Base-by-base conservation (phyloP, 2,888 invertebrate genomes). In the Ormia ochracea region DNA sequence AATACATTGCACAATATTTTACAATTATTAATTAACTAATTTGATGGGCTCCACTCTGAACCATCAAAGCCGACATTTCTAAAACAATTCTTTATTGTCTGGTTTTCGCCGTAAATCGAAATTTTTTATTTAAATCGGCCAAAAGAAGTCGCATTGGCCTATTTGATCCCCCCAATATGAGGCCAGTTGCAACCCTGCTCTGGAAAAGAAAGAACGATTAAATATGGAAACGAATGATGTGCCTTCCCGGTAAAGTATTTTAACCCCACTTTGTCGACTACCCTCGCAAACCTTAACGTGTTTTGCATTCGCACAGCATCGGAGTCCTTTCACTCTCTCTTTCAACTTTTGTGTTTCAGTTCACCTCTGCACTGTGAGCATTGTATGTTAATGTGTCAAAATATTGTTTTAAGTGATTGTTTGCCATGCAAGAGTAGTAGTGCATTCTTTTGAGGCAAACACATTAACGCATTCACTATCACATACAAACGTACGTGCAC, bases 351-450 rank as follows among this genome's bases (percentile, higher is more conserved):
- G 4, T 36, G 3, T 14, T 43, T 54, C 0, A 36, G 31, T 70
- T 9, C 52, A 36, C 14, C 23, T 58, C 28, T 28, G 7, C 14
- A 61, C 50, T 58, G 48, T 65, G 65, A 65, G 38, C 41, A 74
- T 74, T 65, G 54, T 76, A 69, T 79, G 74, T 79, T 79, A 79
- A 74, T 74, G 78, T 79, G 78, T 75, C 74, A 79, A 65, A 79
- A 79, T 70, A 80, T 58, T 74, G 52, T 78, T 69, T 48, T 48
- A 72, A 82, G 56, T 78, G 77, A 81, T 72, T 72, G 68, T 48
- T 59, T 50, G 68, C 76, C 48, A 68, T 56, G 54, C 28, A 59
- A 59, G 65, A 65, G 56, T 65, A 65, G 65, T 52, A 76, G 65
- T 59, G 59, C 31, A 73, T 50, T 56, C 61, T 54, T 61, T 76